Percentiles rank a stretch among this genome's conserved stretches.
Conservation (phyloP, 2,888 invertebrate genomes). For the Cacoxenus indagator region DNA sequence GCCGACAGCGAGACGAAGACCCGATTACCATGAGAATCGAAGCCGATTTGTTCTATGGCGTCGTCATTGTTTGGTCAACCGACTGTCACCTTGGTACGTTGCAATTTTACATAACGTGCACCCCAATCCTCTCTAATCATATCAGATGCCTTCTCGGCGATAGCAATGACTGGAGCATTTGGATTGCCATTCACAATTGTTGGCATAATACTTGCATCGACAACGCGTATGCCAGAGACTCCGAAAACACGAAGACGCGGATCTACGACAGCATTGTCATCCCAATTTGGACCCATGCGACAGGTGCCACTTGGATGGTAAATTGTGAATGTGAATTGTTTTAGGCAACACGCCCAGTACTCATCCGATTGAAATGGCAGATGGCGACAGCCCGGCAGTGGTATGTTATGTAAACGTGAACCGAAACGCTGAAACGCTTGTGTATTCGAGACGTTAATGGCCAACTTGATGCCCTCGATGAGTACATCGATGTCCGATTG, state of each 20-base stretch:
- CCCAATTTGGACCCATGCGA: slow-evolving; percentile 87
- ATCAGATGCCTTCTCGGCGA: slow-evolving; percentile 90
- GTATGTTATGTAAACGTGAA: slow-evolving; percentile 82
- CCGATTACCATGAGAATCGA: too few relatives aligned
- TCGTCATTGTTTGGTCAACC: not conserved
- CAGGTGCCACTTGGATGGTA: slow-evolving; percentile 89
- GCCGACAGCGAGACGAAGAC: too few relatives aligned
- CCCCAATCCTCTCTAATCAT: slow-evolving; percentile 91
- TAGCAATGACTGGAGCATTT: slow-evolving; percentile 91
- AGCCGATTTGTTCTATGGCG: slow-evolving; percentile 9
- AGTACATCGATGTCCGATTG: slow-evolving; percentile 84
- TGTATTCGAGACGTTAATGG: slow-evolving; percentile 83
- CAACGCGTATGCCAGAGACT: slow-evolving; percentile 81
- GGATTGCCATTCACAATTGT: slow-evolving; percentile 91
- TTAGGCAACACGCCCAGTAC: slow-evolving; percentile 88
- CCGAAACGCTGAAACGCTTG: slow-evolving; percentile 85
- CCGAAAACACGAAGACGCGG: slow-evolving; percentile 83
- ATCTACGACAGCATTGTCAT: slow-evolving; percentile 85
- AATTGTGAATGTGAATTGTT: slow-evolving; percentile 86
- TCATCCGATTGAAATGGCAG: slow-evolving; percentile 81
- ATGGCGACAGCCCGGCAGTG: slow-evolving; percentile 86
- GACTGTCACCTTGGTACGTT: slow-evolving; percentile 7
- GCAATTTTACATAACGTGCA: slow-evolving; percentile 43
- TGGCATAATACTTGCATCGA: slow-evolving; percentile 91
- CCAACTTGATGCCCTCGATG: slow-evolving; percentile 88